Conservation (phyloP, 2,797 vertebrate genomes). For the Emydoidea blandingii region DNA sequence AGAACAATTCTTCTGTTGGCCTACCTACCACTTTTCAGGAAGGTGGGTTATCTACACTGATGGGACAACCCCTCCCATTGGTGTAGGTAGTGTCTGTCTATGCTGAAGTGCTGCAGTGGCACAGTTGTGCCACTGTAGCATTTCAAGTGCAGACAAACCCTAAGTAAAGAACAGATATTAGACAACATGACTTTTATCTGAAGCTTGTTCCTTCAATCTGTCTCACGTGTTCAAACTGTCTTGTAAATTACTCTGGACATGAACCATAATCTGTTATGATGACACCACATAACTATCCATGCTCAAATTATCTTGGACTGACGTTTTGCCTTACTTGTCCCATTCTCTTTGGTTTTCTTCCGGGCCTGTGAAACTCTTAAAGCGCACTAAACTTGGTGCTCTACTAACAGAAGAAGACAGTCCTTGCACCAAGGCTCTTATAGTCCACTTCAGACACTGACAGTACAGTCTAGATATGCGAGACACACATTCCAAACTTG, state of each 20-base stretch:
- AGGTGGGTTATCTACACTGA: too few species aligned
- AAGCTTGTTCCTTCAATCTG: neutral
- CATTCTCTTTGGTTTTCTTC: neutral
- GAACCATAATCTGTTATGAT: neutral
- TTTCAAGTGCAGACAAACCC: too few species aligned
- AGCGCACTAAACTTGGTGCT: neutral
- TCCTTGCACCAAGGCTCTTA: too few species aligned
- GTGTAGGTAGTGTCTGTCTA: too few species aligned
- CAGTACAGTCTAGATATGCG: too few species aligned
- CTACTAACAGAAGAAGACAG: neutral
- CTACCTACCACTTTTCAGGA: too few species aligned
- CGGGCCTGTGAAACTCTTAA: neutral
- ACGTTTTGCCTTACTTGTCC: neutral
- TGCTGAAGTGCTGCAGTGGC: too few species aligned
- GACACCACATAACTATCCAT: neutral
- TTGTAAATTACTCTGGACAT: neutral
- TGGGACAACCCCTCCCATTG: too few species aligned
- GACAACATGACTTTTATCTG: neutral
- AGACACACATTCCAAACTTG: too few species aligned
- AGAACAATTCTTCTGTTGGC: too few species aligned
- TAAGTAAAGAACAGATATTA: neutral
- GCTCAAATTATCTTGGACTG: neutral
- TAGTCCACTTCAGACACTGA: too few species aligned
- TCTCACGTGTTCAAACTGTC: neutral
- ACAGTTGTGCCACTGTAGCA: too few species aligned